Conservation (phyloP, 64 coral and sea anemone genomes). For the Dendronephthya gigantea region DNA sequence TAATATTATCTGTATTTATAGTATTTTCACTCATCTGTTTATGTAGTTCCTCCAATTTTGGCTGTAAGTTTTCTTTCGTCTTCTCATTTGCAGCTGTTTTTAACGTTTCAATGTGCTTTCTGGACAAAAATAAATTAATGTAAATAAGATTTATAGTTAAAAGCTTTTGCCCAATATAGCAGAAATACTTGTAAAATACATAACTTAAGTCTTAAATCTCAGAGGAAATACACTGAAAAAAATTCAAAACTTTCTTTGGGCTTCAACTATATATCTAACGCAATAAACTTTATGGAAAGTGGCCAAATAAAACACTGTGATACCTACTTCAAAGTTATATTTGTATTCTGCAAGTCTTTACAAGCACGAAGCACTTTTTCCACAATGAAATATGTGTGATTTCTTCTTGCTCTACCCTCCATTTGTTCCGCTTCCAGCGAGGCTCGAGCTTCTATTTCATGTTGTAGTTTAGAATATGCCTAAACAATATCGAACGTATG, state of each 20-base stretch:
- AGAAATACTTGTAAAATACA: too few species aligned
- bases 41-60: not conserved
- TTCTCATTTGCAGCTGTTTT: not conserved
- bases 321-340: not conserved
- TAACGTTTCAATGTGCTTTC: not conserved
- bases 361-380: not conserved
- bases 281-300: too few species aligned
- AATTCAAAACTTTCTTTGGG: too few species aligned
- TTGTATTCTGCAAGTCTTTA: not conserved
- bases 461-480: not conserved
- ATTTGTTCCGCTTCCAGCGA: not conserved
- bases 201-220: too few species aligned
- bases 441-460: not conserved
- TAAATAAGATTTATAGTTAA: not conserved
- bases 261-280: too few species aligned
- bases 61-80: not conserved
- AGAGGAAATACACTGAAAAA: too few species aligned
- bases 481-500: not conserved
- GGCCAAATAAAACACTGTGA: too few species aligned
- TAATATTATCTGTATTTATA: not conserved
- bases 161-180: too few species aligned
- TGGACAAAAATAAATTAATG: not conserved
- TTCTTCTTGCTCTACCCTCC: not conserved
- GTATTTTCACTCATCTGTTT: not conserved
- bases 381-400: constrained; percentile 1